Base-by-base conservation (phyloP, 2,888 invertebrate species). In the Oeneis ivallda region DNA sequence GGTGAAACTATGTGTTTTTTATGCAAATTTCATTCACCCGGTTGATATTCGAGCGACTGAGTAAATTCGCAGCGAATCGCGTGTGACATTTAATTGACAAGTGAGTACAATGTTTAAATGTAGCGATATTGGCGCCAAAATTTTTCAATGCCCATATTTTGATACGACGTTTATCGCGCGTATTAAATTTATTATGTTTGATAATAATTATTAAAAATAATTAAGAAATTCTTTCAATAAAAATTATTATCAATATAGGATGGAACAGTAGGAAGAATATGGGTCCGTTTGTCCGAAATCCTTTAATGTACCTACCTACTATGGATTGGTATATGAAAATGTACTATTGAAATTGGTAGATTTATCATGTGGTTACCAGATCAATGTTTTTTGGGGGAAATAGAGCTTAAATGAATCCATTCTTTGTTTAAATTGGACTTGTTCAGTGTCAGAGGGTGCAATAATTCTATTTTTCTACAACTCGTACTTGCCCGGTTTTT, bases 31-130 rank as follows among this genome's bases (percentile, higher is more conserved):
- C 87, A 85, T 86, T 85, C 83, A 85, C 81, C 77, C 79, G 77
- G 84, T 79, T 85, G 83, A 89, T 87, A 80, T 86, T 85, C 81
- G 76, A 82, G 75, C 79, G 82, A 83, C 81, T 85, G 88, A 78
- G 84, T 85, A 83, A 85, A 90, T 88, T 89, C 80, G 79, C 82
- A 81, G 75, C 82, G 87, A 83, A 86, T 87, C 83, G 87, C 78
- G 79, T 79, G 85, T 85, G 87, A 88, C 84, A 85, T 86, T 85
- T 85, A 88, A 87, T 88, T 86, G 90, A 88, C 87, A 88, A 86
- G 86, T 83, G 87, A 84, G 84, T 85, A 85, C 84, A 88, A 87
- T 84, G 83, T 83, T 83, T 76, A 76, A 80, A 85, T 82, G 80
- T 79, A 77, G 77, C 75, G 76, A 79, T 80, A 81, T 82, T 81